phyloP scores from a whole-genome alignment of 2,888 invertebrate genomes.

The Ptychoptera contaminata region DNA sequence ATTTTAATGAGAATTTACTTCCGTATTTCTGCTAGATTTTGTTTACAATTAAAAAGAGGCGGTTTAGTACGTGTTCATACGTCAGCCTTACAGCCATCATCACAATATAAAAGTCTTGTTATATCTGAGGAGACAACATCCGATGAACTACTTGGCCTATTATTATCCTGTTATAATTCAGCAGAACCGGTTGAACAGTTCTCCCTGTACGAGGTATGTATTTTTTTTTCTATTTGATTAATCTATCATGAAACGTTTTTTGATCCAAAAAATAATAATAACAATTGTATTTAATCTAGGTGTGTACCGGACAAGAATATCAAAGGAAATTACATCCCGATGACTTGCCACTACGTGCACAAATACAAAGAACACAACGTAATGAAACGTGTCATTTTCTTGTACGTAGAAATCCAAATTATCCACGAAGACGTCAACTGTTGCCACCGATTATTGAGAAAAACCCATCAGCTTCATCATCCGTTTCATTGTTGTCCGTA shows the following conservation, averaged over 20 bases:
- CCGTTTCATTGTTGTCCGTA: conserved; percentile 6
- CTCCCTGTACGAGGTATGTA: conserved; percentile 67
- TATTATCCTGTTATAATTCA: conserved; percentile 73
- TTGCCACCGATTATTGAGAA: conserved; percentile 17
- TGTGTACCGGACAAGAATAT: conserved; percentile 65
- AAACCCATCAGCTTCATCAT: conserved; percentile 7
- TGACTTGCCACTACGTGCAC: conserved; percentile 68
- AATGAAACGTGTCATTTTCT: conserved; percentile 62
- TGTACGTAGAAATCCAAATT: conserved; percentile 65
- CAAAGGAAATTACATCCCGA: conserved; percentile 79
- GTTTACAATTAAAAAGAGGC: conserved; percentile 72
- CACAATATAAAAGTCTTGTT: conserved; percentile 81
- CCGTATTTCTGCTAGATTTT: conserved; percentile 45
- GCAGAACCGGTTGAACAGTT: conserved; percentile 72
- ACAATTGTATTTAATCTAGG: conserved; percentile 27
- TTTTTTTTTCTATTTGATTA: conserved; percentile 7
- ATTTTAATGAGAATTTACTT: too few relatives aligned
- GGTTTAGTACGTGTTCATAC: conserved; percentile 89
- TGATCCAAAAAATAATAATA: conserved; percentile 12
- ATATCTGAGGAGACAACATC: conserved; percentile 80
- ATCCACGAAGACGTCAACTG: conserved; percentile 35
- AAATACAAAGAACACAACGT: conserved; percentile 50
- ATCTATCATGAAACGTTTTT: background rate
- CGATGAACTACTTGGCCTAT: conserved; percentile 69
- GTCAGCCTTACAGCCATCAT: conserved; percentile 76